Conservation (phyloP, 2,113 vertebrate species). For the Galeopterus variegatus region DNA sequence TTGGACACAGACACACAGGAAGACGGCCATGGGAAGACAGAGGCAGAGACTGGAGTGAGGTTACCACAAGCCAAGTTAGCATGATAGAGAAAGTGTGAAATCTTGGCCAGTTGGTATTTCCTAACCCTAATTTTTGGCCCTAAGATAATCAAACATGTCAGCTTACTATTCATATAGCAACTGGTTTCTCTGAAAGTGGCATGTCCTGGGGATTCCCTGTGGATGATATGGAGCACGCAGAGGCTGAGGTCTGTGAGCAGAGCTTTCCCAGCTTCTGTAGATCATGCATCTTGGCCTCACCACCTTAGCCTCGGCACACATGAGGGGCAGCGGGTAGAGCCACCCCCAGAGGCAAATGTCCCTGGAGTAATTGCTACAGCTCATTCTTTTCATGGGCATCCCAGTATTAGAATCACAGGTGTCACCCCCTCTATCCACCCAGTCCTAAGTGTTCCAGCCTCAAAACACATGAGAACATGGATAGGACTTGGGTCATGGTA, state of each 20-base stretch:
- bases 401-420: neutral
- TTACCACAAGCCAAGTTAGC: neutral
- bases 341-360: neutral
- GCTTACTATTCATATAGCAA: neutral
- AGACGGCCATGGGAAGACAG: too few relatives aligned
- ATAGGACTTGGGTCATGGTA: neutral
- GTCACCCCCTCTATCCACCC: neutral
- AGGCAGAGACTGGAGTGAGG: too few relatives aligned
- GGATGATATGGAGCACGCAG: neutral
- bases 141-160: neutral
- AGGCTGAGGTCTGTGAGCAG: neutral
- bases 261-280: neutral
- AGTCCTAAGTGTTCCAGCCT: neutral
- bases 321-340: too few relatives aligned
- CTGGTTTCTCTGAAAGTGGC: neutral
- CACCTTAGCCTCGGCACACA: neutral
- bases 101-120: slow-evolving; percentile 43
- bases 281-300: too few relatives aligned
- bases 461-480: neutral
- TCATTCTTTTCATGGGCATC: neutral
- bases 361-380: too few relatives aligned
- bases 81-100: neutral
- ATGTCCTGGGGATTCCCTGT: fast-evolving
- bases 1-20: too few relatives aligned
- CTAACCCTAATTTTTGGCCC: neutral